Base-by-base conservation (phyloP, 35 echinoderm and acorn worm genomes). In the Amphiura filiformis region DNA sequence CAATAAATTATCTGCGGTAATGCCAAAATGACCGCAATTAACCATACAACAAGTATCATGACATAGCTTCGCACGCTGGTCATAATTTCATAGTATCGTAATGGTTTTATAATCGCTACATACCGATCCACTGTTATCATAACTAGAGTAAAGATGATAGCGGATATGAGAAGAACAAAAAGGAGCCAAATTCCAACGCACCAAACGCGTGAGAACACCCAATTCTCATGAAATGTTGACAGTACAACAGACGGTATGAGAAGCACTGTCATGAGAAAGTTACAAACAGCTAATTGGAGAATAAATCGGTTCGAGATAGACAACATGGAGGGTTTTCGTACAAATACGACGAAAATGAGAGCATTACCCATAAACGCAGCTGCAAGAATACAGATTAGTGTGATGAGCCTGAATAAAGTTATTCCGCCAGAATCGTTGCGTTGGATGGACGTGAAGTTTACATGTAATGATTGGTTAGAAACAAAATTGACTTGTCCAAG, bases 1-100 rank as follows among this genome's bases (percentile, higher is more conserved):
- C 93, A 95, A 75, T 89, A 89, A 80, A 95, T 26, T 31, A 95
- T 75, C 1, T 89, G 89, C 17, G 93, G 93, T 34, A 95, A 82
- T 0, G 93, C 79, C n/a, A 95, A 26, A 35, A 81, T 38, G 11
- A 77, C 30, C 34, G 90, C 34, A n/a, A 83, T 70, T 5, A 92
- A 22, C 90, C 90, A 92, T 0, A 92, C 90, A 1, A 34, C 23
- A 37, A 75, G 0, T 1, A 92, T 39, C 47, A 92, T 41, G 12
- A 92, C 0, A 35, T 33, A 39, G 31, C 84, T 78, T 44, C 77
- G 84, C 31, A 38, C 82, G 3, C 80, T 78, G 0, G 85, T 80
- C 34, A 92, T 35, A 56, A 77, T 80, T 17, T 15, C 31, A 32
- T 87, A 84, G 61, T 92, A 92, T 0, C 20, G 76, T 84, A 92